Conservation (phyloP, 2,113 vertebrate species). For the Pavo muticus region DNA sequence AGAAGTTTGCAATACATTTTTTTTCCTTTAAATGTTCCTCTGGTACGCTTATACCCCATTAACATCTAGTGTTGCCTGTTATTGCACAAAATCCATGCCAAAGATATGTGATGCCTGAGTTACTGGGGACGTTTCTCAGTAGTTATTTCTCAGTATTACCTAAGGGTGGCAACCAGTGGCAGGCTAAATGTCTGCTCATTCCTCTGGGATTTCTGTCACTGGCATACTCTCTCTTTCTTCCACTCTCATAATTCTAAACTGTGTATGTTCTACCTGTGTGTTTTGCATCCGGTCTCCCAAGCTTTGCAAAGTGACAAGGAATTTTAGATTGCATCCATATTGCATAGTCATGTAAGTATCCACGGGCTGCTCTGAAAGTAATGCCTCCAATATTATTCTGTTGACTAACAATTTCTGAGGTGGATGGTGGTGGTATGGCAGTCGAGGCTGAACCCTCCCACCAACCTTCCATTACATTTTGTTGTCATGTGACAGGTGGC, state of each 20-base stretch:
- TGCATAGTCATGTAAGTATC: neutral
- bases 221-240: neutral
- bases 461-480: too few species aligned
- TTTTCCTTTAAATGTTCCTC: neutral
- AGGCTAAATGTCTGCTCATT: neutral
- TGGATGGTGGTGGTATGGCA: too few species aligned
- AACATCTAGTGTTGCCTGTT: neutral
- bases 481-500: too few species aligned
- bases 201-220: neutral
- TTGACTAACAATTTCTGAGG: too few species aligned
- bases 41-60: neutral
- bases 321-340: neutral
- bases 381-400: too few species aligned
- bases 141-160: neutral
- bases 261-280: neutral
- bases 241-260: neutral
- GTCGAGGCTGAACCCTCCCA: too few species aligned
- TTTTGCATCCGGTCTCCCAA: neutral
- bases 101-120: neutral
- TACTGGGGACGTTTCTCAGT: neutral
- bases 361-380: too few species aligned
- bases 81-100: neutral
- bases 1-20: neutral
- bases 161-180: neutral
- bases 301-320: neutral